These are phyloP conservation scores for Drosophila maculinotata DNA, from an alignment of 2,888 invertebrate species.

Conservation along the genomic window DNA sequence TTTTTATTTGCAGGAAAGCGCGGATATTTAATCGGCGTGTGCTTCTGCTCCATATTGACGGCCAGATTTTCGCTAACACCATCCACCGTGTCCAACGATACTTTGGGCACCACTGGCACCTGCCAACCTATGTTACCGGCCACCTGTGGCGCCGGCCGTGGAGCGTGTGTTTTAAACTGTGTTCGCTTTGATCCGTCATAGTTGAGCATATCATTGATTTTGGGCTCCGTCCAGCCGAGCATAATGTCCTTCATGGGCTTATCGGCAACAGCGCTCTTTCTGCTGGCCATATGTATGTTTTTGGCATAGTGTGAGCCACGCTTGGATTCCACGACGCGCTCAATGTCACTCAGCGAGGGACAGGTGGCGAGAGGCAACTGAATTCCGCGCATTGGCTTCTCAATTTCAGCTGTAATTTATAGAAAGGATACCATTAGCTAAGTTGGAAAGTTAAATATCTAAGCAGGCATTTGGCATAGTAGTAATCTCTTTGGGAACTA, in stretches of 20 bases:
- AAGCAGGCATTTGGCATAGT: too few relatives aligned
- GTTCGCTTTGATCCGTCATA: slow-evolving; percentile 56
- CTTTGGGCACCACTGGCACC: slow-evolving; percentile 68
- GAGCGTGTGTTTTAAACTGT: slow-evolving; percentile 62
- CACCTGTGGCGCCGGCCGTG: slow-evolving; percentile 75
- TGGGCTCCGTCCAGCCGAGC: slow-evolving; percentile 74
- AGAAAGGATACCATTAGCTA: background rate
- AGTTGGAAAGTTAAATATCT: background rate
- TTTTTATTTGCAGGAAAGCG: slow-evolving; percentile 26
- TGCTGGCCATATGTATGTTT: slow-evolving; percentile 52
- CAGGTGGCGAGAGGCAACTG: slow-evolving; percentile 59
- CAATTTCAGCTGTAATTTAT: slow-evolving; percentile 54
- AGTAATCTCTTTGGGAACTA: too few relatives aligned
- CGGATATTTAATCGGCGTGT: slow-evolving; percentile 82
- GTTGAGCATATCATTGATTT: slow-evolving; percentile 82
- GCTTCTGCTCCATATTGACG: slow-evolving; percentile 81
- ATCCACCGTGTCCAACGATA: slow-evolving; percentile 83
- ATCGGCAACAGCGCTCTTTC: slow-evolving; percentile 36
- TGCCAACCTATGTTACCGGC: slow-evolving; percentile 72
- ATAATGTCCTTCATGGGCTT: slow-evolving; percentile 64
- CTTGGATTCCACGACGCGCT: slow-evolving; percentile 69
- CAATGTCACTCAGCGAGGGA: slow-evolving; percentile 80
- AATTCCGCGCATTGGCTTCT: slow-evolving; percentile 36
- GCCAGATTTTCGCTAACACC: slow-evolving; percentile 80
- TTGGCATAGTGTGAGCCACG: slow-evolving; percentile 62